Evolutionary conservation across 92 coral and sea anemone genomes (phyloP), one percentile per base, ranked within the genome.

Genomic region (Paramuricea clavata): DNA sequence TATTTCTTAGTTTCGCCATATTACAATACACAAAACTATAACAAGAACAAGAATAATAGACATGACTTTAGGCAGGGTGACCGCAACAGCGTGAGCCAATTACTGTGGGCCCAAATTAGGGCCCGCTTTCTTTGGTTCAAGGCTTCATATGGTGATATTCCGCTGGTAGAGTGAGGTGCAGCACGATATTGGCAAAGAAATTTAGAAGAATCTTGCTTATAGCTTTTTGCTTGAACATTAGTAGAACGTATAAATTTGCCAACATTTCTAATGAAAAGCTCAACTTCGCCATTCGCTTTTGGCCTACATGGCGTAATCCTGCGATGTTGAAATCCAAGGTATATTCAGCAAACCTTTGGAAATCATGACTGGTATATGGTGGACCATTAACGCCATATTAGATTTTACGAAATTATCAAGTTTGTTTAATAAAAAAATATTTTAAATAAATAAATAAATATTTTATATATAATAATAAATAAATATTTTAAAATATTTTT

Each of bases 121-220:
- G n/a, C n/a, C n/a, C n/a, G 62, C 17, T 54, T 54, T 54, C 62
- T 54, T 23, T 54, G 62, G 27, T 54, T 54, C 23, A 54, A 23
- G 62, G 62, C 62, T 54, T 54, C 62, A 54, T 23, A 19, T 54
- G 85, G 85, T 16, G 89, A 86, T 13, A 30, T 86, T 62, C 79
- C 76, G 0, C 85, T 86, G 36, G 89, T 64, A 7, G 78, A 0
- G 16, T 86, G 84, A 0, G 89, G 78, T 60, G 89, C 76, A 9
- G 89, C 89, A 0, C 89, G 77, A 54, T 86, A 86, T 21, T 86
- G 89, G 27, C 67, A 85, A 49, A 86, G 89, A 49, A 86, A 86
- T 41, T 77, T 74, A 25, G 44, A 67, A 10, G 59, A 77, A 28
- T 77, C 84, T 62, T 76, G 19, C 44, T 74, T 86, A 85, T 85